Percentiles rank a stretch among this genome's conserved stretches.
phyloP scores from a whole-genome alignment of 2,797 vertebrate species.

The Cynopterus sphinx region DNA sequence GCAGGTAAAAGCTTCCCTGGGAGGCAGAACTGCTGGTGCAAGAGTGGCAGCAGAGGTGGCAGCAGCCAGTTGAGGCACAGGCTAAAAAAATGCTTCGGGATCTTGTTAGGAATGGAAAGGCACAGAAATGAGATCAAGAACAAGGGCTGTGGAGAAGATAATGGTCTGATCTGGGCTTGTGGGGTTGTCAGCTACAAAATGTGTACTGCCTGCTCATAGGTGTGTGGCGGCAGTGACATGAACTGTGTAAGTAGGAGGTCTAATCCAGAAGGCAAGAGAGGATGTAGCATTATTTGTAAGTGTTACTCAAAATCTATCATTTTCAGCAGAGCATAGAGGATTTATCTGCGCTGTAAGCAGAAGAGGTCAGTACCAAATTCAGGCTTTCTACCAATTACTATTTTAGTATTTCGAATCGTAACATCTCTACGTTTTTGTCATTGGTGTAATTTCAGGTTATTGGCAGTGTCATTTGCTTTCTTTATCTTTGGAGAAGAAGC shows the following conservation, averaged over 20 bases:
- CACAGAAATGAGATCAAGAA: not conserved
- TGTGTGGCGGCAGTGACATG: not conserved
- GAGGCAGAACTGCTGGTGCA: not conserved
- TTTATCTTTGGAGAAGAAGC: not conserved
- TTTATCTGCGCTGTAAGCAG: not conserved
- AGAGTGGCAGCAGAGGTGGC: too few relatives aligned
- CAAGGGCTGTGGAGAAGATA: not conserved
- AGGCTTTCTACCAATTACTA: not conserved
- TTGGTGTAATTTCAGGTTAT: not conserved
- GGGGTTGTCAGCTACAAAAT: not conserved
- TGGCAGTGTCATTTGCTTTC: not conserved
- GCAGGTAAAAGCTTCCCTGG: not conserved
- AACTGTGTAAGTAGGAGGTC: not conserved
- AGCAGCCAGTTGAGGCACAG: not conserved
- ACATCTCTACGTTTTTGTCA: conserved; percentile 41
- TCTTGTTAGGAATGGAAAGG: not conserved
- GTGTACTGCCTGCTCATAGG: not conserved
- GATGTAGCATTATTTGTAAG: not conserved
- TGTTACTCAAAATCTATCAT: not conserved
- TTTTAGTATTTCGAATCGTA: conserved; percentile 10
- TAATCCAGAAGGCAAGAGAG: not conserved
- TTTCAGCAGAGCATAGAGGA: not conserved
- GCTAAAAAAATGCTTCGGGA: not conserved
- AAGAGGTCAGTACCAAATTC: not conserved
- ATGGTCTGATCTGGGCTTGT: not conserved